Base-by-base conservation (phyloP, 2,888 invertebrate species). In the Aphidius colemani region DNA sequence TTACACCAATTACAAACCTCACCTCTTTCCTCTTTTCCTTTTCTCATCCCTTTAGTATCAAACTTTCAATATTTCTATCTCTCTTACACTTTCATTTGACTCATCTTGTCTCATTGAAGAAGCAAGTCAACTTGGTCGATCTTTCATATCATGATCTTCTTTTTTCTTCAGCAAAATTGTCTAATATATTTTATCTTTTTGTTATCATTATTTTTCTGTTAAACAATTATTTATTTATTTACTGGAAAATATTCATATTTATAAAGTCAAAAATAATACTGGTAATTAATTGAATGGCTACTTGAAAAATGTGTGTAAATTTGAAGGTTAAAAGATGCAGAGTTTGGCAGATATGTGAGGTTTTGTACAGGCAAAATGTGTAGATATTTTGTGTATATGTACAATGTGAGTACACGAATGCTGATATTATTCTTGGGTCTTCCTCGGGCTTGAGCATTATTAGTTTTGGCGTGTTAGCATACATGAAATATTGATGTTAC, bases 401-500 rank as follows among this genome's bases (percentile, higher is more conserved):
- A 45, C n/a, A 46, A 61, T 66, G 66, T 66, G 67, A 30, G 30
- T 5, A 30, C 30, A 30, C 30, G 5, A 67, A 69, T 74, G 76
- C 74, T 75, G 79, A 80, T 82, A 81, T 81, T 81, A 81, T 81
- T 81, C 80, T 79, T 78, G 80, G 78, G 73, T 78, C 78, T 79
- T 79, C 77, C 78, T 73, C 72, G 45, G 46, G 74, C 71, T 71
- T 72, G 75, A 78, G 80, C 79, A 79, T 81, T 81, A 81, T 82
- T 82, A 81, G 81, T 80, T 81, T 80, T 79, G 76, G 77, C 78
- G 78, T 78, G 81, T 82, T 82, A 82, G 82, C 82, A 81, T 81
- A 81, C 79, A 81, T 82, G 82, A 82, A 82, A 81, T 82, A 82
- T 82, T 81, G 81, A 81, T 81, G 81, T 80, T 79, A 79, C 81